Base-by-base conservation (phyloP, 92 coral and sea anemone genomes). In the Epizoanthus ramosus region DNA sequence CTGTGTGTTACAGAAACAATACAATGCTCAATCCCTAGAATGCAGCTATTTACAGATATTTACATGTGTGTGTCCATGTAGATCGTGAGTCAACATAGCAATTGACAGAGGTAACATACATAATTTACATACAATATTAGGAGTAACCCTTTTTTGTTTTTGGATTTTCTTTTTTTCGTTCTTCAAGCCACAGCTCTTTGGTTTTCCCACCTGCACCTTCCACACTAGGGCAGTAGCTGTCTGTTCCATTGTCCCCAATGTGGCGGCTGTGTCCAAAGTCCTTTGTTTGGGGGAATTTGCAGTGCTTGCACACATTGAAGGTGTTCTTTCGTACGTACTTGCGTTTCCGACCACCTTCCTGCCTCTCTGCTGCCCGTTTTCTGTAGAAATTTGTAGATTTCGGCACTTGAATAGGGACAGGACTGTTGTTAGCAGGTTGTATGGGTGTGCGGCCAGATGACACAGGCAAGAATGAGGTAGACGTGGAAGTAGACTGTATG, bases 221-320 rank as follows among this genome's bases (percentile, higher is more conserved):
- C 72, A 67, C 41, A 37, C 19, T 22, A 5, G 72, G 72, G 17
- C 72, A 17, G 31, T 22, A 67, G 22, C 19, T 67, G 47, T 67
- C 72, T 0, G 23, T 15, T 1, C 72, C 72, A 4, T 67, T 67
- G 22, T 17, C 72, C 4, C 72, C 72, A 37, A 67, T 22, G 23
- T 67, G 37, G 5, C 72, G 18, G 72, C 72, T 67, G 72, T 23
- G 72, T 5, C 72, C 72, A 14, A 67, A 23, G 31, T 22, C 72
- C 9, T 67, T 67, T 15, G 37, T 67, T 37, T 67, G n/a, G 1
- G 72, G 72, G 0, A 67, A 37, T 8, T 67, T 1, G 21, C 72
- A 67, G 15, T 85, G 85, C 16, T 79, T 67, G 54, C 89, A 85
- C 3, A 10, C 17, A 41, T 85, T 85, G 43, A 85, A 85, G 31